These are phyloP conservation scores for Phrynosoma blainvillii DNA, from an alignment of 2,113 vertebrate species.

Conservation along the genomic window DNA sequence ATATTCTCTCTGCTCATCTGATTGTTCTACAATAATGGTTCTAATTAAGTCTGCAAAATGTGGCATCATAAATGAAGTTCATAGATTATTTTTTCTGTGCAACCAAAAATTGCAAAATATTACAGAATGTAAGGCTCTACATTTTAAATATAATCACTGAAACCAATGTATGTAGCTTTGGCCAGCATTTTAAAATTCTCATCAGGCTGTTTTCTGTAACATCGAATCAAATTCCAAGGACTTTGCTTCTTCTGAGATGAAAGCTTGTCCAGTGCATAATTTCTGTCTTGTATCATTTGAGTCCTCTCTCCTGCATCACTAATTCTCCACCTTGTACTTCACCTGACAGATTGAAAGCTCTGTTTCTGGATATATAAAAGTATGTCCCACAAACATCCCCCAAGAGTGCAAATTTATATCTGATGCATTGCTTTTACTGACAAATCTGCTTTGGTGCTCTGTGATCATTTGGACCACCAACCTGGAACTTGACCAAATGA, in stretches of 20 bases:
- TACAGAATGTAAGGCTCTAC: not conserved
- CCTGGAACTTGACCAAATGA: slow-evolving; percentile 7
- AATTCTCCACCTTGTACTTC: slow-evolving; percentile 37
- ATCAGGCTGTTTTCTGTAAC: slow-evolving; percentile 7
- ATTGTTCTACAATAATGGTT: fast-evolving
- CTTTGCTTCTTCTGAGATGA: slow-evolving; percentile 17
- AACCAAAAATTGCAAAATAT: not conserved
- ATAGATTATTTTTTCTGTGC: not conserved
- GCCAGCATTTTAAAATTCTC: not conserved
- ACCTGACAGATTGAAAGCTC: slow-evolving; percentile 40
- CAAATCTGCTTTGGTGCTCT: slow-evolving; percentile 7
- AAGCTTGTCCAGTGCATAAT: slow-evolving; percentile 17
- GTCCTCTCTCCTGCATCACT: not conserved
- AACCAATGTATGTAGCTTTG: not conserved
- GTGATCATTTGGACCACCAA: slow-evolving; percentile 39
- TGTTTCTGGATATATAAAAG: slow-evolving; percentile 51
- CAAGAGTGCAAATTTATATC: slow-evolving; percentile 48
- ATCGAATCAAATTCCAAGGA: slow-evolving; percentile 14
- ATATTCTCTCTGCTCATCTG: not conserved
- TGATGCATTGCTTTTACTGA: slow-evolving; percentile 41
- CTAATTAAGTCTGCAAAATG: not conserved
- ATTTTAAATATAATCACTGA: not conserved
- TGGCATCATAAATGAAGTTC: not conserved
- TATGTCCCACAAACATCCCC: slow-evolving; percentile 52
- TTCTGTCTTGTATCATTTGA: not conserved